These are phyloP conservation scores for Apantesis nais DNA, from an alignment of 2,888 invertebrate species.

Conservation along the genomic window DNA sequence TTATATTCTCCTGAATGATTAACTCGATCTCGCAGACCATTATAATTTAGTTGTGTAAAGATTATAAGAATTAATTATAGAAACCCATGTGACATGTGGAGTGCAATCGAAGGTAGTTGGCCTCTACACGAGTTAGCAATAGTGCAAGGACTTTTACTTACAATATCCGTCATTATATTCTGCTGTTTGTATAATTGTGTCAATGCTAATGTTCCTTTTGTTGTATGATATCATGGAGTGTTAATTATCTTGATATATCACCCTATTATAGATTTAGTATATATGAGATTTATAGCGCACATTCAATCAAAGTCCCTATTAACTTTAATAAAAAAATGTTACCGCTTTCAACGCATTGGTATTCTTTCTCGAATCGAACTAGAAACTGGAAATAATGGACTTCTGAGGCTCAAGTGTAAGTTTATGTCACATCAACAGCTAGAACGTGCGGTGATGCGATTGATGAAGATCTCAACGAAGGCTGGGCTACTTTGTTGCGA, in stretches of 20 bases:
- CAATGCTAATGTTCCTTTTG: conserved; percentile 51
- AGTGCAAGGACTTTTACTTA: conserved; percentile 61
- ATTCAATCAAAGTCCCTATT: no score
- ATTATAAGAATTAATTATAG: conserved; percentile 49
- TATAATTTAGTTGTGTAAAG: neutral
- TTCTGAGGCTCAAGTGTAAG: no score
- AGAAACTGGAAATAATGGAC: no score
- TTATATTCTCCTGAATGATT: neutral
- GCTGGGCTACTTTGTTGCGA: neutral
- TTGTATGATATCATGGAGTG: conserved; percentile 24
- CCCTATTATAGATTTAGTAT: neutral
- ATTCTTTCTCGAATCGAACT: no score
- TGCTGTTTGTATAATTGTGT: conserved; percentile 50
- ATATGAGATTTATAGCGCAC: neutral
- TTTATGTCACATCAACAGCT: no score
- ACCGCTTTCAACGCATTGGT: no score
- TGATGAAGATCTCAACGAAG: no score
- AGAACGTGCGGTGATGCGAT: no score
- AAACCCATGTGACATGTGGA: conserved; percentile 52
- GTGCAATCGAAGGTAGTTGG: conserved; percentile 57
- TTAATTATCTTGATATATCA: neutral
- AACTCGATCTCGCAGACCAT: neutral
- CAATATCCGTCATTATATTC: conserved; percentile 41
- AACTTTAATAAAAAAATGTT: no score
- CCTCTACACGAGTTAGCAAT: conserved; percentile 52